Evolutionary conservation across 2,888 invertebrate species (phyloP).

Genomic region (Hypena proboscidalis): DNA sequence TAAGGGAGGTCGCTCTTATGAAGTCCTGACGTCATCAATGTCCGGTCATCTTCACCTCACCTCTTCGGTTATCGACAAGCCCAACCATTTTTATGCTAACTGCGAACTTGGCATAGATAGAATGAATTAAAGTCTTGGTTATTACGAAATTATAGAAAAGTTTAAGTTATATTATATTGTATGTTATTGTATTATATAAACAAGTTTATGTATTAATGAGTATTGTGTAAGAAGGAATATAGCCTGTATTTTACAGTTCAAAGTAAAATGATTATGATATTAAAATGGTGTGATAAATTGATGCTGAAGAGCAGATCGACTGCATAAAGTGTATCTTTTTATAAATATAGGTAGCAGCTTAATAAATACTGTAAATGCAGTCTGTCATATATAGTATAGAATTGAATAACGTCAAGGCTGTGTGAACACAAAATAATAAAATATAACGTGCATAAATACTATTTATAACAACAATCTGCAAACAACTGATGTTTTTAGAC

Average conservation of each 20-base stretch:
- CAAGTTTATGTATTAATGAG: conserved; percentile 27
- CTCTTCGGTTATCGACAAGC: too few species aligned
- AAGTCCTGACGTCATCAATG: too few species aligned
- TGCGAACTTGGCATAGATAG: conserved; percentile 7
- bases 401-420: conserved; percentile 30
- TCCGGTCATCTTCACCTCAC: too few species aligned
- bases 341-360: too few species aligned
- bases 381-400: conserved; percentile 13
- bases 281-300: too few species aligned
- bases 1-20: too few species aligned
- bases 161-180: conserved; percentile 21
- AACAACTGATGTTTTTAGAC: too few species aligned
- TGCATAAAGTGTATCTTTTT: too few species aligned
- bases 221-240: conserved; percentile 11
- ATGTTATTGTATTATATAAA: not conserved
- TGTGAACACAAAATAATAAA: conserved; percentile 23
- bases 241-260: conserved; percentile 15
- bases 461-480: too few species aligned
- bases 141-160: conserved; percentile 14
- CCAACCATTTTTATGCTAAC: too few species aligned
- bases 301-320: too few species aligned
- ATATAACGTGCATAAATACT: not conserved
- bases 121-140: conserved; percentile 26
- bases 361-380: conserved; percentile 3
- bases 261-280: too few species aligned